Evolutionary conservation across 1,140 invertebrate genomes (phyloP).

Genomic region (Frieseomelitta varia): DNA sequence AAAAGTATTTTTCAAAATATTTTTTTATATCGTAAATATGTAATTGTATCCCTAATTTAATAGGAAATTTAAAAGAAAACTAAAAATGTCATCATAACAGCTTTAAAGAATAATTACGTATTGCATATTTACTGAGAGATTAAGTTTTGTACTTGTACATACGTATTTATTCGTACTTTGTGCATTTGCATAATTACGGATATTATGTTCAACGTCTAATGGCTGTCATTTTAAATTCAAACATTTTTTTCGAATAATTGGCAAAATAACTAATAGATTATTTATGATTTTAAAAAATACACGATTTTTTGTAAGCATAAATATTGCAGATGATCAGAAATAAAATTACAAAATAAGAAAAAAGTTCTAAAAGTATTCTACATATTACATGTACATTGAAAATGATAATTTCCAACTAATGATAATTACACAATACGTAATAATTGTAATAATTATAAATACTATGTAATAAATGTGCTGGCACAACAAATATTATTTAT

Average conservation of each 20-base stretch:
- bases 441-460: neutral
- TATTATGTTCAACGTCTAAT: neutral
- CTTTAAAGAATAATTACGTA: neutral
- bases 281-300: neutral
- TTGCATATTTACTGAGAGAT: neutral
- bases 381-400: neutral
- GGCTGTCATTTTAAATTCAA: neutral
- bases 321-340: neutral
- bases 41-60: neutral
- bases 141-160: neutral
- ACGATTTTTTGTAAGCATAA: neutral
- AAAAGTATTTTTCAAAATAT: no score
- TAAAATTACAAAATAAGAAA: neutral
- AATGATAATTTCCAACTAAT: neutral
- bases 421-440: neutral
- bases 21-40: slow-evolving; percentile 16
- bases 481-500: neutral
- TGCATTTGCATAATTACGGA: neutral
- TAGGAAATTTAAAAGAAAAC: neutral
- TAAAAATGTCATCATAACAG: neutral
- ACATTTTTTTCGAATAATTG: neutral
- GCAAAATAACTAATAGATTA: neutral
- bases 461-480: neutral
- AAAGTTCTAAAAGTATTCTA: neutral
- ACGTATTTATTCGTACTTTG: neutral